These are phyloP conservation scores for Drosophila rellima DNA, from an alignment of 2,888 invertebrate genomes.

Conservation along the genomic window DNA sequence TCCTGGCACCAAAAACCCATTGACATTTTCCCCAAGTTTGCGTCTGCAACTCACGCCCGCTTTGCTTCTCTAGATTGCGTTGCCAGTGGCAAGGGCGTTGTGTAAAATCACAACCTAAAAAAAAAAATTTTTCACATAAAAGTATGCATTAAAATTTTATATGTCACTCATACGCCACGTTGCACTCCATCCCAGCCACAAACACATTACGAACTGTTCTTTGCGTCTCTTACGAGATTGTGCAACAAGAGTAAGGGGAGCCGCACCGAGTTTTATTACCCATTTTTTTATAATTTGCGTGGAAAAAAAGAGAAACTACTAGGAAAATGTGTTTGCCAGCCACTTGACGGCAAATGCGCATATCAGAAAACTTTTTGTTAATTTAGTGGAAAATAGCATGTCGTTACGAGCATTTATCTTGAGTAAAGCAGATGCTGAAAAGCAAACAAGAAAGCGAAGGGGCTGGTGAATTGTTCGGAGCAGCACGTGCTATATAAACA, in stretches of 20 bases:
- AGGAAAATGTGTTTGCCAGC: conserved; percentile 45
- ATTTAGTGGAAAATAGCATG: conserved; percentile 74
- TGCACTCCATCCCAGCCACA: conserved; percentile 55
- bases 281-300: conserved; percentile 52
- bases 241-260: conserved; percentile 16
- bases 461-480: not conserved
- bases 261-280: conserved; percentile 21
- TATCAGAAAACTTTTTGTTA: conserved; percentile 61
- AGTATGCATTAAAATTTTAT: conserved; percentile 72
- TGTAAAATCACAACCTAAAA: conserved; percentile 22
- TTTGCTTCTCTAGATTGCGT: conserved; percentile 14
- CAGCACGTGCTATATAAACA: conserved; percentile 24
- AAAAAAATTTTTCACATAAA: conserved; percentile 51
- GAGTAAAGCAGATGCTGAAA: conserved; percentile 27
- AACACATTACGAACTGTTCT: conserved; percentile 43
- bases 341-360: conserved; percentile 64
- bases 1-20: conserved; percentile 39
- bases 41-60: conserved; percentile 14
- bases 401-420: conserved; percentile 52
- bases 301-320: conserved; percentile 2
- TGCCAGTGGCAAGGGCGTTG: conserved; percentile 17
- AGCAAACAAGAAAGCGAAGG: not conserved
- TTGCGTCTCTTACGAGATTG: conserved; percentile 46
- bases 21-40: conserved; percentile 35
- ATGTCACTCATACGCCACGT: conserved; percentile 72